A percentile compares a stretch with the other conserved stretches of the same genome.
Conservation (phyloP, 2,113 vertebrate genomes). For the Phocoena phocoena region DNA sequence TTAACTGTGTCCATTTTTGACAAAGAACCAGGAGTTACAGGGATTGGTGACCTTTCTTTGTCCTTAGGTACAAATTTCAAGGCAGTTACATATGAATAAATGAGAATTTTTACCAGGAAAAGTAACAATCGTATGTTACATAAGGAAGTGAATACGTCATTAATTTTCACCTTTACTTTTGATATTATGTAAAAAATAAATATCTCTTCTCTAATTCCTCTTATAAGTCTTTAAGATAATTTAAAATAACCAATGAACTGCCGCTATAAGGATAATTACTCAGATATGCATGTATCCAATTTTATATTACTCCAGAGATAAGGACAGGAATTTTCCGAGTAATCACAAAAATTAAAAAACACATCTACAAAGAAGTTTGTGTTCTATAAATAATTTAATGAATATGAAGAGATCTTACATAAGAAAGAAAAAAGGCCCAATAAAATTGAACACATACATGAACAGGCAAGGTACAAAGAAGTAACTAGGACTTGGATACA, state of each 20-base stretch:
- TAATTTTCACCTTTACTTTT: conserved; percentile 62
- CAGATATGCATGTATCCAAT: not conserved
- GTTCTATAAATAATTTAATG: conserved; percentile 1
- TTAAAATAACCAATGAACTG: conserved; percentile 52
- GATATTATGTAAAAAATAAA: conserved; percentile 7
- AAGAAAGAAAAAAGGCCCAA: not conserved
- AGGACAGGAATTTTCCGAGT: conserved; percentile 1
- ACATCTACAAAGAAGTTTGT: not conserved
- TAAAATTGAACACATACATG: not conserved
- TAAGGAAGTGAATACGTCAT: conserved; percentile 35
- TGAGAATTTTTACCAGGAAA: conserved; percentile 76
- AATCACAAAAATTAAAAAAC: conserved; percentile 15
- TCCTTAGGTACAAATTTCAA: conserved; percentile 87
- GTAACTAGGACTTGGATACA: not conserved
- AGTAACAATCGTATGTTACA: conserved; percentile 64
- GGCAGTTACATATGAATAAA: conserved; percentile 76
- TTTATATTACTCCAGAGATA: conserved; percentile 26
- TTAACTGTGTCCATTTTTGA: conserved; percentile 94
- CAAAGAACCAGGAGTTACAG: conserved; percentile 88
- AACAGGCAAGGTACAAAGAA: not conserved
- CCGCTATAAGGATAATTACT: conserved; percentile 18
- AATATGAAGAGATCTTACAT: not conserved
- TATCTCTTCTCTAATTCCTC: conserved; percentile 36
- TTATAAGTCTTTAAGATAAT: conserved; percentile 49
- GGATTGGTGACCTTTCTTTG: conserved; percentile 89